Evolutionary conservation across 2,113 vertebrate genomes (phyloP).

Genomic region (Heterocephalus glaber): DNA sequence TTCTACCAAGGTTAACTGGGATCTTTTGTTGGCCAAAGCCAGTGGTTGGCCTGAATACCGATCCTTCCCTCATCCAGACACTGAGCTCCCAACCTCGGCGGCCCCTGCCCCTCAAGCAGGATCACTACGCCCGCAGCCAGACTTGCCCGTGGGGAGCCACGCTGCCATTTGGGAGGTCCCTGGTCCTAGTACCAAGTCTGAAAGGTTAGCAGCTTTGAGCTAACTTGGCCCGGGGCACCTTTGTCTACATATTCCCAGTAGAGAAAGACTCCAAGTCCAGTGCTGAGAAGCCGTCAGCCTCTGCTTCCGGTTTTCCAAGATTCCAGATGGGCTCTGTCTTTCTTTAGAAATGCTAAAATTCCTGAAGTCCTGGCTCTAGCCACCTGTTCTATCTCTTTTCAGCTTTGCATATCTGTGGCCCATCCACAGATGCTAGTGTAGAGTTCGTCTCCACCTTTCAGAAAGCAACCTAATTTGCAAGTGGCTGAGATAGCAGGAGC

Average conservation of each 20-base stretch:
- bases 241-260: background rate
- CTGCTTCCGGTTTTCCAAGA: background rate
- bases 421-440: background rate
- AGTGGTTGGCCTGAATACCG: background rate
- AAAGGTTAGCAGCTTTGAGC: background rate
- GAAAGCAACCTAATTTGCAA: background rate
- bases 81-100: background rate
- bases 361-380: background rate
- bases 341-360: constrained; percentile 70
- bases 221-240: background rate
- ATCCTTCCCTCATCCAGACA: background rate
- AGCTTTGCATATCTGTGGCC: constrained; percentile 57
- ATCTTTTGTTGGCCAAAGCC: background rate
- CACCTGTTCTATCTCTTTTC: background rate
- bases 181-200: background rate
- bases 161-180: background rate
- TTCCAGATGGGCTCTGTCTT: constrained; percentile 60
- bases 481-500: background rate
- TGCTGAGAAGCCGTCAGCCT: background rate
- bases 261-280: background rate
- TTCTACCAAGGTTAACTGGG: background rate
- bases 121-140: no score
- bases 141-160: background rate
- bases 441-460: background rate
- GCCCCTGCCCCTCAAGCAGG: no score